Evolutionary conservation across 2,797 vertebrate species (phyloP).

Genomic region (Anguilla marmorata): DNA sequence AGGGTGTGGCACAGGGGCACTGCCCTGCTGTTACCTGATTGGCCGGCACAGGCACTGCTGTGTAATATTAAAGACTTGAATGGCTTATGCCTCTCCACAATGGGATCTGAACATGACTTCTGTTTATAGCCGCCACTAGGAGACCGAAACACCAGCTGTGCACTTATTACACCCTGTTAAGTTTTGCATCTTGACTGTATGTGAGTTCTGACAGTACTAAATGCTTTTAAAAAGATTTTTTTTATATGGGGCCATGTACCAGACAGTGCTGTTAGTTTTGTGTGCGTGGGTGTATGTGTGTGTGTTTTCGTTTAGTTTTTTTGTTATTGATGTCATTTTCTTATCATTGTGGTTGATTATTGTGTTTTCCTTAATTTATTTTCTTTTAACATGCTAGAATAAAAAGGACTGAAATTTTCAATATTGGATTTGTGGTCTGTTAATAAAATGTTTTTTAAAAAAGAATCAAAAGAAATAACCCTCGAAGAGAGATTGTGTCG

Average conservation of each 20-base stretch:
- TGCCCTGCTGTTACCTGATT: not conserved
- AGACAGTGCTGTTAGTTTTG: constrained; percentile 23
- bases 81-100: constrained; percentile 21
- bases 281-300: constrained; percentile 21
- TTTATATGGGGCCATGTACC: constrained; percentile 30
- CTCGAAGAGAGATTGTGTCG: not conserved
- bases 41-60: not conserved
- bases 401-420: constrained; percentile 45
- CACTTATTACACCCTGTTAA: constrained; percentile 34
- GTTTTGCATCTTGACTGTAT: constrained; percentile 28
- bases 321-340: constrained; percentile 40
- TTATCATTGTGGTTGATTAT: constrained; percentile 34
- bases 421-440: not conserved
- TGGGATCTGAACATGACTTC: constrained; percentile 24
- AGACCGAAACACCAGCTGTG: constrained; percentile 28
- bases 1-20: constrained; percentile 14
- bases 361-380: constrained; percentile 54
- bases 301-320: constrained; percentile 22
- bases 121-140: constrained; percentile 26
- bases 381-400: constrained; percentile 52
- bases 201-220: constrained; percentile 39
- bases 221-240: constrained; percentile 31
- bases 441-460: not conserved
- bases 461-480: not conserved
- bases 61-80: constrained; percentile 18